Conservation (phyloP, 2,113 vertebrate species). For the Tichodroma muraria region DNA sequence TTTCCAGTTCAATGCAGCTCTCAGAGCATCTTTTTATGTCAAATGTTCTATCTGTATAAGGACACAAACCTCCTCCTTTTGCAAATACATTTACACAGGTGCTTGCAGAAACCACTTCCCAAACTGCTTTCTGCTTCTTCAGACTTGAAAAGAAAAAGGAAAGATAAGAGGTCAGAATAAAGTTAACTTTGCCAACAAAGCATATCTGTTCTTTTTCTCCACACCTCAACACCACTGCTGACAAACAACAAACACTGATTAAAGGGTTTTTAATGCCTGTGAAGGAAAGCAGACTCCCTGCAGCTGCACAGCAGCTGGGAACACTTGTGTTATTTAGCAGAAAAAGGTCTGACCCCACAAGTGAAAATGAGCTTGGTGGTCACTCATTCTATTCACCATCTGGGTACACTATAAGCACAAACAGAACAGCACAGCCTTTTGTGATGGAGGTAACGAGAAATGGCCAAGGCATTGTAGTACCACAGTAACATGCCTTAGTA, state of each 20-base stretch:
- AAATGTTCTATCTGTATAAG: neutral
- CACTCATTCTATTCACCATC: slow-evolving; percentile 34
- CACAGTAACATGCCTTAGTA: neutral
- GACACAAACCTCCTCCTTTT: slow-evolving; percentile 46
- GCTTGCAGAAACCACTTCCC: slow-evolving; percentile 52
- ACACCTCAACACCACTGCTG: slow-evolving; percentile 68
- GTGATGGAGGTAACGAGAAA: neutral
- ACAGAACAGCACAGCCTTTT: slow-evolving; percentile 32
- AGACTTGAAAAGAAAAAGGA: slow-evolving; percentile 59
- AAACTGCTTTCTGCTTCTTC: slow-evolving; percentile 46
- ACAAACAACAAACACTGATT: slow-evolving; percentile 71
- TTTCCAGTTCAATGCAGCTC: neutral
- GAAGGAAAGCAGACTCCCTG: slow-evolving; percentile 73
- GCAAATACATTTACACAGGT: slow-evolving; percentile 75
- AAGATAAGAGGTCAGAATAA: slow-evolving; percentile 72
- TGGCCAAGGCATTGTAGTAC: neutral
- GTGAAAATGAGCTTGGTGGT: slow-evolving; percentile 65
- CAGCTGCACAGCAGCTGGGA: slow-evolving; percentile 76
- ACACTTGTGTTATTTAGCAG: slow-evolving; percentile 70
- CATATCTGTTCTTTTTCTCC: slow-evolving; percentile 67
- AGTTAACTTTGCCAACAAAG: slow-evolving; percentile 47
- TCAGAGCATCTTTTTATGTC: slow-evolving; percentile 37
- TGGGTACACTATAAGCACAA: slow-evolving; percentile 49
- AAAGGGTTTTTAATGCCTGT: slow-evolving; percentile 70
- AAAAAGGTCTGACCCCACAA: slow-evolving; percentile 67